These are phyloP conservation scores for Erebia aethiops DNA, from an alignment of 2,888 invertebrate genomes.

Conservation along the genomic window DNA sequence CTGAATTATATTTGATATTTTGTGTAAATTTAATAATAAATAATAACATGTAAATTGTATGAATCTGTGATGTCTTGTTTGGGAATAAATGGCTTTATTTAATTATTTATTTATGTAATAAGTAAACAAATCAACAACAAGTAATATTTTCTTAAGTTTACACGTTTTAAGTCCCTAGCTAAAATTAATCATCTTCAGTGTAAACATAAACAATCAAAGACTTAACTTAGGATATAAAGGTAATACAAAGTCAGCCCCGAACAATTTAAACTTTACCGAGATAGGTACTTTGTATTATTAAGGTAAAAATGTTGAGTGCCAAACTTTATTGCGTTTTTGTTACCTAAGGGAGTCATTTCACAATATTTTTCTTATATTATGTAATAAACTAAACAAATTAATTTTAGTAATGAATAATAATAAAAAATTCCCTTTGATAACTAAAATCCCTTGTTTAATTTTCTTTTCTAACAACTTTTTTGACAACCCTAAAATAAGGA, in stretches of 20 bases:
- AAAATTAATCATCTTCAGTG: neutral
- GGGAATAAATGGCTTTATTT: too few relatives aligned
- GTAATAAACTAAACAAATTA: too few relatives aligned
- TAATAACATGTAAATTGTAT: too few relatives aligned
- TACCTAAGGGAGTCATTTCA: neutral
- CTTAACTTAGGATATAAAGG: neutral
- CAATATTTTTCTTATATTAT: neutral
- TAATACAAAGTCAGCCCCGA: neutral
- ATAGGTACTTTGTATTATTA: neutral
- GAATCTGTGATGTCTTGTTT: too few relatives aligned
- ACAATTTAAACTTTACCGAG: conserved; percentile 10
- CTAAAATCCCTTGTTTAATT: too few relatives aligned
- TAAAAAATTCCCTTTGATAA: too few relatives aligned
- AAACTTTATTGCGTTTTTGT: neutral
- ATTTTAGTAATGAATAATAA: too few relatives aligned
- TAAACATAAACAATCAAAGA: conserved; percentile 1
- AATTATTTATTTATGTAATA: too few relatives aligned
- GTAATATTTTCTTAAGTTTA: neutral
- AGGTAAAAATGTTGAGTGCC: neutral
- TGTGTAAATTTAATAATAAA: too few relatives aligned
- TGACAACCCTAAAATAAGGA: too few relatives aligned
- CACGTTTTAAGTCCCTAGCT: neutral
- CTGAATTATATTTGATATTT: too few relatives aligned
- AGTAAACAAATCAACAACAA: neutral
- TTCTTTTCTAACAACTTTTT: too few relatives aligned